Conservation (phyloP, 2,888 invertebrate species). For the Ormyrus rosae region DNA sequence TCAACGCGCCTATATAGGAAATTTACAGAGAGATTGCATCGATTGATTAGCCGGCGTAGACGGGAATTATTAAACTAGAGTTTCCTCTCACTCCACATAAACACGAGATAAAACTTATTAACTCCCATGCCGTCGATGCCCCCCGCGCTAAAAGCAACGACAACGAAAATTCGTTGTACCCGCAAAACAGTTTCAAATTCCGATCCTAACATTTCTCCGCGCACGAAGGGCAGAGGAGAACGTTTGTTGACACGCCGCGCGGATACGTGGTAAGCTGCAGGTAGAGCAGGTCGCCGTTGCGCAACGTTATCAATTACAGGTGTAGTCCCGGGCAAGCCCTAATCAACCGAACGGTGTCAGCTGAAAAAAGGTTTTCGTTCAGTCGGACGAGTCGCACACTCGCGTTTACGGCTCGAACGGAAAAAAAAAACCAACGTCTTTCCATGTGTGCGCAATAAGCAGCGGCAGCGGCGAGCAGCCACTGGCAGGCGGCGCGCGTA, state of each 20-base stretch:
- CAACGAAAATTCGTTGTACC: background rate
- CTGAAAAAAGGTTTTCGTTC: too few species aligned
- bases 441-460: slow-evolving; percentile 15
- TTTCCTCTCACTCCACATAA: slow-evolving; percentile 4
- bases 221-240: background rate
- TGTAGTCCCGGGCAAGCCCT: background rate
- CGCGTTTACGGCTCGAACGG: background rate
- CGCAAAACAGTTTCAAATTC: too few species aligned
- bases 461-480: background rate
- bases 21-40: slow-evolving; percentile 32
- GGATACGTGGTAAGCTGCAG: background rate
- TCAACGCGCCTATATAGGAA: slow-evolving; percentile 8
- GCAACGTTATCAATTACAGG: background rate
- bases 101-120: slow-evolving; percentile 40
- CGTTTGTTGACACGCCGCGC: background rate
- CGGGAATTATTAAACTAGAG: slow-evolving; percentile 28
- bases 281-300: background rate
- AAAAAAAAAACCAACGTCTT: slow-evolving; percentile 1
- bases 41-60: slow-evolving; percentile 21
- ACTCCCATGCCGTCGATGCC: background rate
- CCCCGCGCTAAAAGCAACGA: background rate
- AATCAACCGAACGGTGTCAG: too few species aligned
- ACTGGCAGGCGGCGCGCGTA: background rate
- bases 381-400: too few species aligned
- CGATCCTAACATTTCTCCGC: too few species aligned